These are phyloP conservation scores for Crocuta crocuta DNA, from an alignment of 2,113 vertebrate species.

Conservation along the genomic window DNA sequence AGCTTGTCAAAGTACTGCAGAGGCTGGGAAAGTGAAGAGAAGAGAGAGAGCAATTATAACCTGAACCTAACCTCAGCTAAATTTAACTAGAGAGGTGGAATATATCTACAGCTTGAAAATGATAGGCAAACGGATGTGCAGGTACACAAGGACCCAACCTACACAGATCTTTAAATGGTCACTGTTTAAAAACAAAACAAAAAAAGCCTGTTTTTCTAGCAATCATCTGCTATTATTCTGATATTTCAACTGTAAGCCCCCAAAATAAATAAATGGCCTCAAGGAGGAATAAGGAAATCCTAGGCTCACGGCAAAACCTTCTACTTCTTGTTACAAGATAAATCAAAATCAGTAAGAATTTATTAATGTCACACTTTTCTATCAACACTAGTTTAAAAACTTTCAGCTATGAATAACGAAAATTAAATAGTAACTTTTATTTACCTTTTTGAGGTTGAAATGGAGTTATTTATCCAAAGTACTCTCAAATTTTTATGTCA, in stretches of 20 bases:
- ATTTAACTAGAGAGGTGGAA: slow-evolving; percentile 83
- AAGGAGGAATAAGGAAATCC: slow-evolving; percentile 36
- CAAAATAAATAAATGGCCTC: slow-evolving; percentile 63
- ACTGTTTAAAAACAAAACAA: slow-evolving; percentile 29
- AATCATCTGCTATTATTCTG: slow-evolving; percentile 60
- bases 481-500: slow-evolving; percentile 46
- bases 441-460: slow-evolving; percentile 38
- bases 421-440: slow-evolving; percentile 59
- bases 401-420: slow-evolving; percentile 54
- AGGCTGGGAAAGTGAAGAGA: slow-evolving; percentile 70
- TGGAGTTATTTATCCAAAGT: slow-evolving; percentile 30
- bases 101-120: slow-evolving; percentile 70
- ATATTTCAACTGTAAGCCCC: not conserved
- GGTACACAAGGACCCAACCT: slow-evolving; percentile 72
- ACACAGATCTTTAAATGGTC: slow-evolving; percentile 75
- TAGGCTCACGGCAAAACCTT: slow-evolving; percentile 36
- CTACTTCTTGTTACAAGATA: slow-evolving; percentile 46
- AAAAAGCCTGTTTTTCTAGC: slow-evolving; percentile 19
- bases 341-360: slow-evolving; percentile 53
- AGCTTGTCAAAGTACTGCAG: slow-evolving; percentile 82
- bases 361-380: slow-evolving; percentile 54
- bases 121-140: slow-evolving; percentile 73
- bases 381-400: slow-evolving; percentile 52
- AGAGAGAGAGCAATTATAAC: slow-evolving; percentile 79
- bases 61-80: slow-evolving; percentile 76